phyloP scores from a whole-genome alignment of 2,797 vertebrate species.

The Microctenopoma lineatum region DNA sequence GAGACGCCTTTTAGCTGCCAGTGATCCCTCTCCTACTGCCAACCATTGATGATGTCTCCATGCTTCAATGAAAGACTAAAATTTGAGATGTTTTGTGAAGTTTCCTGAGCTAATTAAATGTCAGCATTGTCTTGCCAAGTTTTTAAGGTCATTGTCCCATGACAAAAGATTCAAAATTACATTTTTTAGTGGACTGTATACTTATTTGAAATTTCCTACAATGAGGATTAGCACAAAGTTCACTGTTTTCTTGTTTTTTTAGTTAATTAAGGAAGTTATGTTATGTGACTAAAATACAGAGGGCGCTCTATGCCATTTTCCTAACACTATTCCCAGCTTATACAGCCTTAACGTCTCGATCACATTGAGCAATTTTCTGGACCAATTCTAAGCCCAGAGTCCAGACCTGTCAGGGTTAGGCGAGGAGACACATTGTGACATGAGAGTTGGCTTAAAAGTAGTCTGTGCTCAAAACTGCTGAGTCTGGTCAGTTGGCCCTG shows the following conservation, averaged over 20 bases:
- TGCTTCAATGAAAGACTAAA: constrained; percentile 23
- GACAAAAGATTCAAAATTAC: constrained; percentile 11
- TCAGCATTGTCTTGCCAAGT: constrained; percentile 10
- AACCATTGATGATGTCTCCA: constrained; percentile 31
- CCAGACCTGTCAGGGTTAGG: constrained; percentile 16
- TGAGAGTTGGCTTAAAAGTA: constrained; percentile 27
- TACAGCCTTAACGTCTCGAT: constrained; percentile 4
- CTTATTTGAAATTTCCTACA: constrained; percentile 16
- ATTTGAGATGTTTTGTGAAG: constrained; percentile 22
- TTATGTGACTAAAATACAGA: background rate
- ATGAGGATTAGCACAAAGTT: background rate
- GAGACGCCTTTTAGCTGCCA: constrained; percentile 34
- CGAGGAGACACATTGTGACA: constrained; percentile 6
- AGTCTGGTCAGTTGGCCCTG: constrained; percentile 24
- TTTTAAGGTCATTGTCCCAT: constrained; percentile 9
- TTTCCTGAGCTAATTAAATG: constrained; percentile 34
- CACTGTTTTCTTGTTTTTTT: background rate
- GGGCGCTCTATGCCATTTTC: background rate
- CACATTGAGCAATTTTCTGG: constrained; percentile 31
- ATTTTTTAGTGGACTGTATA: constrained; percentile 15
- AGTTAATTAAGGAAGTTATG: background rate
- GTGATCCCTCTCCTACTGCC: constrained; percentile 31
- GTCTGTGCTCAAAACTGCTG: constrained; percentile 15
- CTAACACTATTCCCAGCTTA: constrained; percentile 4
- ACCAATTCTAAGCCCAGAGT: constrained; percentile 28